Base-by-base conservation (phyloP, 2,888 invertebrate genomes). In the Netelia virgata region DNA sequence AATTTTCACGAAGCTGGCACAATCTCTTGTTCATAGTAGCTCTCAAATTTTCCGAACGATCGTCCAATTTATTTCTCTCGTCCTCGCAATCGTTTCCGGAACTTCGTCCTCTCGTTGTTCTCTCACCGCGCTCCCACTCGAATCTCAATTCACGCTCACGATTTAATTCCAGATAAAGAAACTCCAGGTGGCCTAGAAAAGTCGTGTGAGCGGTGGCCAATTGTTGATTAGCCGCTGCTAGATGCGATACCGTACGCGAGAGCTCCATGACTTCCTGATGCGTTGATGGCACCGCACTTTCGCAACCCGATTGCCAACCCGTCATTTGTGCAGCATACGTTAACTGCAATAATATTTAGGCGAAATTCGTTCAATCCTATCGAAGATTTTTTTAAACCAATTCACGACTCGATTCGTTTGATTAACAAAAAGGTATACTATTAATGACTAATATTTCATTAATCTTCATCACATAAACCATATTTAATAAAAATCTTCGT, bases 221-320 rank as follows among this genome's bases (percentile, higher is more conserved):
- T 82, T 93, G 93, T 55, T 93, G 92, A 88, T 93, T 93, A 0
- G 93, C 92, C 53, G 91, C 87, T 0, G 93, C 93, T n/a, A 93
- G 86, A 83, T 91, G 90, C 1, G 93, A 91, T 28, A 93, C 90
- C 11, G 92, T 91, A 74, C 90, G 87, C 16, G 92, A 90, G 50
- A 92, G 88, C 66, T 93, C 93, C 88, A 91, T 88, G 2, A 88
- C 86, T 79, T 91, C 90, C 69, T 88, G 89, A 72, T 87, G 81
- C 77, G 84, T 80, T 59, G 82, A 78, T 63, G 86, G 87, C 68
- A 82, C 57, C 9, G 59, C 73, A 72, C 84, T 78, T 64, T 85
- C 87, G 84, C 75, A 86, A 88, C 88, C 85, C 57, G 90, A 73
- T 72, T 90, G 90, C 90, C 91, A 91, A 84, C 89, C 91, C 85